These are phyloP conservation scores for Myotis vivesi DNA, from an alignment of 2,797 vertebrate species.

Conservation along the genomic window DNA sequence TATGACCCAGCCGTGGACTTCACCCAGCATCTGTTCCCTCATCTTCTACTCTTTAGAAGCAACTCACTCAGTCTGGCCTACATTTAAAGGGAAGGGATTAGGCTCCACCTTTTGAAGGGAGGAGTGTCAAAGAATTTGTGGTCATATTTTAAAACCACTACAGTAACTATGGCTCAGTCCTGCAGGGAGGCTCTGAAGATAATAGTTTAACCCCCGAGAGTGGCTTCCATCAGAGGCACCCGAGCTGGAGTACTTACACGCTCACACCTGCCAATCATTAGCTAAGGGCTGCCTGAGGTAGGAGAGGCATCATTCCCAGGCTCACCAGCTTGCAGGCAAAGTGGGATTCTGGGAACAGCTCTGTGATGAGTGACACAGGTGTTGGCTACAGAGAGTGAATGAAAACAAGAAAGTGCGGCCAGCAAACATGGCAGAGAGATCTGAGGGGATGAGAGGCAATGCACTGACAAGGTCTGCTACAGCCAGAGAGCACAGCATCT, in stretches of 20 bases:
- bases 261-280: background rate
- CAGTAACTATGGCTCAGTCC: background rate
- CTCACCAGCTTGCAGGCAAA: background rate
- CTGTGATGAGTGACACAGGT: background rate
- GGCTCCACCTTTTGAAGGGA: background rate
- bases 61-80: background rate
- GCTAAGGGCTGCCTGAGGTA: background rate
- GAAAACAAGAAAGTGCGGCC: background rate
- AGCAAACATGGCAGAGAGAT: background rate
- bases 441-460: background rate
- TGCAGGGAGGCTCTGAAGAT: background rate
- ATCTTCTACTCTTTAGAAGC: background rate
- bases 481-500: background rate
- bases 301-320: background rate
- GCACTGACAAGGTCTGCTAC: background rate
- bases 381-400: background rate
- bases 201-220: background rate
- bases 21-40: background rate
- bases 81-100: background rate
- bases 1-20: background rate
- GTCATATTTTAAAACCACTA: background rate
- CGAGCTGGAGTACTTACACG: background rate
- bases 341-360: background rate
- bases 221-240: background rate
- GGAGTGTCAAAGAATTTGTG: background rate